Base-by-base conservation (phyloP, 2,797 vertebrate genomes). In the Ammospiza maritima region DNA sequence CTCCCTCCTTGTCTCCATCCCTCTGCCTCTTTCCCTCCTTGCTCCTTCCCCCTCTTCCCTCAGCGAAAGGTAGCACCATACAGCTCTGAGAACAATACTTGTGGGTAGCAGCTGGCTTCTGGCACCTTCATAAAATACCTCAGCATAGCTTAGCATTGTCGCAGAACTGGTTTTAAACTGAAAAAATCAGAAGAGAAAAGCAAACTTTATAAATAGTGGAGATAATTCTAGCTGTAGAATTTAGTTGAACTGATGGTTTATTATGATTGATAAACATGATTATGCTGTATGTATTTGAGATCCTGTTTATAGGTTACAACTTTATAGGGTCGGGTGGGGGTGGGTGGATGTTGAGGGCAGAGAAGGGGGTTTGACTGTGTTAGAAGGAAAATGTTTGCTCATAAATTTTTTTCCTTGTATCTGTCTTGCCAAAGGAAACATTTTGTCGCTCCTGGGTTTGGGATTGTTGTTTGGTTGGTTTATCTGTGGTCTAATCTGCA, bases 351-450 rank as follows among this genome's bases (percentile, higher is more conserved):
- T 86, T 51, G 69, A 79, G 93, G 88, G 85, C 89, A 92, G 89
- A 92, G 88, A 91, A 98, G 97, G 98, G 97, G 98, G 97, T 98
- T 90, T 98, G 98, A 98, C 98, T 98, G 98, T 98, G 98, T 97
- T 98, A 97, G 96, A 98, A 98, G 97, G 97, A 97, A 97, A 91
- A 95, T 82, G 72, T 96, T 96, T 97, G 96, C 94, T 97, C 51
- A 83, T 94, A 90, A 97, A 98, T 98, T 97, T 98, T 98, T 98
- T 98, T 98, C 98, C 97, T 98, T 98, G 65, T 96, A 91, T 96
- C 97, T 97, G 93, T 97, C 98, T 99, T 99, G 99, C 99, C 99
- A 99, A 99, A 99, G 99, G 98, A 98, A 98, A 98, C 98, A 98
- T 98, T 98, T 98, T 98, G 98, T 98, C 58, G 98, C 97, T 98